Base-by-base conservation (phyloP, 37 sponge, comb jelly and placozoan genomes). In the Ephydatia muelleri region DNA sequence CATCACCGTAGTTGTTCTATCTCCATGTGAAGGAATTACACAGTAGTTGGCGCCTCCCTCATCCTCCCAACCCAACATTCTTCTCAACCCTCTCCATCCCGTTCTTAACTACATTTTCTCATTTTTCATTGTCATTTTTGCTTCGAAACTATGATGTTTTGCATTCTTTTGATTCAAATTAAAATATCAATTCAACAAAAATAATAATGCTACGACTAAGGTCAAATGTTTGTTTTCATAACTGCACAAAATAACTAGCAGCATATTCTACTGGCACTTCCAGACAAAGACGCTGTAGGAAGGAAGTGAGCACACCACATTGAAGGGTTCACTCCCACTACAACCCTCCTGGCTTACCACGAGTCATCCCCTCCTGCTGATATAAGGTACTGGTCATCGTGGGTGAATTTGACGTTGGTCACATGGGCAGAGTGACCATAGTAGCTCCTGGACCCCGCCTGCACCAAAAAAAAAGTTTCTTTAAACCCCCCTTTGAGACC, bases 341-440 rank as follows among this genome's bases (percentile, higher is more conserved):
- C 36, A n/a, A 25, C 22, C 8, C 27, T 5, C 48, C 29, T 38
- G 13, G 11, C 85, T 70, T 80, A 93, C 96, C 97, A 97, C 47
- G 91, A 97, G 86, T 98, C 99, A 35, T 87, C 97, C 11, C 99
- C 99, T 2, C 99, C 99, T 28, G 82, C 78, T 8, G 99, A 96
- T 14, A 98, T 79, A 68, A 98, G 88, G 30, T 85, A 68, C 6
- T 40, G 49, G 80, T 81, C 88, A 76, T 93, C 91, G 79, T 84
- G 68, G 19, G 95, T 85, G 90, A 92, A 98, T 40, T 97, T 40
- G 21, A 98, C 97, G 77, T 94, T 96, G 27, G 99, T 98, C 80
- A 98, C 99, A 84, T 98, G 99, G 74, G 99, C 95, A 26, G 97
- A 96, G 80, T 98, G 99, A 31, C 99, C 99, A 69, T 84, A 92